These are phyloP conservation scores for Hydractinia symbiolongicarpus DNA, from an alignment of 30 jellyfish, hydroid and myxozoan species.

Conservation along the genomic window DNA sequence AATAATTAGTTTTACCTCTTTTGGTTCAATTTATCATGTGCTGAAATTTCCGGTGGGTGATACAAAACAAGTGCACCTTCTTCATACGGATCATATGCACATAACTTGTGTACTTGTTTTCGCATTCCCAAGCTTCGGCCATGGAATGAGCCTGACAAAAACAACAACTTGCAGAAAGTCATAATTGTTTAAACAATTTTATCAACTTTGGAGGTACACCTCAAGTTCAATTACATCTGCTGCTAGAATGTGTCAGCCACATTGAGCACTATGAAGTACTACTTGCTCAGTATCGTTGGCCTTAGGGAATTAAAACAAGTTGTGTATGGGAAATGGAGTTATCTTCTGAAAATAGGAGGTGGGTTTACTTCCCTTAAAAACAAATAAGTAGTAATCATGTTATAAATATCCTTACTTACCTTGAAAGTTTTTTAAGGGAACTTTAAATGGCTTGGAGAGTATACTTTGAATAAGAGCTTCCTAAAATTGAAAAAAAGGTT, in stretches of 20 bases:
- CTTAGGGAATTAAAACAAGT: too few species aligned
- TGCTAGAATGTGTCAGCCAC: not conserved
- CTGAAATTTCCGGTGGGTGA: constrained; percentile 92
- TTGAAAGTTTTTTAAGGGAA: constrained; percentile 76
- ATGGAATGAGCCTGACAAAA: constrained; percentile 50
- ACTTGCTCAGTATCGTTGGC: too few species aligned
- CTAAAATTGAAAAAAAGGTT: constrained; percentile 20
- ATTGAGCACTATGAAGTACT: too few species aligned
- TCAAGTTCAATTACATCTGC: not conserved
- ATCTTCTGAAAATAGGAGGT: too few species aligned
- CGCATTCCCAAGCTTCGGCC: constrained; percentile 95
- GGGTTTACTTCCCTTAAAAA: too few species aligned
- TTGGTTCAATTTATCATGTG: constrained; percentile 67
- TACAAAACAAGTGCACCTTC: constrained; percentile 96
- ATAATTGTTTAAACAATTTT: too few species aligned
- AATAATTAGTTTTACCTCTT: constrained; percentile 28
- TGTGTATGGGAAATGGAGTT: too few species aligned
- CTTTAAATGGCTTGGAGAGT: constrained; percentile 87
- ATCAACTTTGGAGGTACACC: too few species aligned
- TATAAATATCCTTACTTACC: constrained; percentile 42
- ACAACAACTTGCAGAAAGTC: too few species aligned
- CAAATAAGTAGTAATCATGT: too few species aligned
- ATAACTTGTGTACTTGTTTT: constrained; percentile 36
- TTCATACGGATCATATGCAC: constrained; percentile 90
- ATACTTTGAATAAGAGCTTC: constrained; percentile 71